phyloP scores from a whole-genome alignment of 1,140 invertebrate species.

The Bombus breviceps region DNA sequence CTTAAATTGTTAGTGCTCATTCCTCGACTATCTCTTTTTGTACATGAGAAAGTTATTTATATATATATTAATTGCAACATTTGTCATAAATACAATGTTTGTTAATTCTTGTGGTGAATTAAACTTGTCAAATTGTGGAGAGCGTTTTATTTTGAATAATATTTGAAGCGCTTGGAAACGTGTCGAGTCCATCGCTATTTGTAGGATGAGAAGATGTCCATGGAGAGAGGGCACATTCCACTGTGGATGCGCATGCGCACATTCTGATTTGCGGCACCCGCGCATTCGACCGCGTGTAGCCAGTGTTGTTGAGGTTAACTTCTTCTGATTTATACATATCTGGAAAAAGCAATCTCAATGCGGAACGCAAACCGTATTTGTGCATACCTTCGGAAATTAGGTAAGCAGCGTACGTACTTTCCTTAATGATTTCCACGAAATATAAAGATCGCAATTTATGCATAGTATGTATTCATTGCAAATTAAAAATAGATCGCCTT shows the following conservation, averaged over 20 bases:
- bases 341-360: conserved; percentile 40
- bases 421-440: not conserved
- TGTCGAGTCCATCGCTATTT: conserved; percentile 35
- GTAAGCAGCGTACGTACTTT: conserved; percentile 12
- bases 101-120: not conserved
- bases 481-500: not conserved
- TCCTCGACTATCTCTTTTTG: no score
- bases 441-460: not conserved
- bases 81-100: not conserved
- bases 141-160: conserved; percentile 4
- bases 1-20: not conserved
- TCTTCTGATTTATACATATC: conserved; percentile 40
- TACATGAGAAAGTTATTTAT: no score
- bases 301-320: conserved; percentile 47
- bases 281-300: conserved; percentile 61
- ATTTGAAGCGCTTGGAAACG: conserved; percentile 17
- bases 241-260: conserved; percentile 71
- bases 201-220: conserved; percentile 26
- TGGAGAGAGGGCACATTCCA: conserved; percentile 75
- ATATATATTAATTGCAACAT: not conserved
- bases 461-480: not conserved
- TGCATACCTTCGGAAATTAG: not conserved
- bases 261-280: conserved; percentile 63
- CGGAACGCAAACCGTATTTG: conserved; percentile 19
- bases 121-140: not conserved